Percentiles rank a stretch among this genome's conserved stretches.
Evolutionary conservation across 2,797 vertebrate species (phyloP).

Genomic region (Myripristis jacobus): DNA sequence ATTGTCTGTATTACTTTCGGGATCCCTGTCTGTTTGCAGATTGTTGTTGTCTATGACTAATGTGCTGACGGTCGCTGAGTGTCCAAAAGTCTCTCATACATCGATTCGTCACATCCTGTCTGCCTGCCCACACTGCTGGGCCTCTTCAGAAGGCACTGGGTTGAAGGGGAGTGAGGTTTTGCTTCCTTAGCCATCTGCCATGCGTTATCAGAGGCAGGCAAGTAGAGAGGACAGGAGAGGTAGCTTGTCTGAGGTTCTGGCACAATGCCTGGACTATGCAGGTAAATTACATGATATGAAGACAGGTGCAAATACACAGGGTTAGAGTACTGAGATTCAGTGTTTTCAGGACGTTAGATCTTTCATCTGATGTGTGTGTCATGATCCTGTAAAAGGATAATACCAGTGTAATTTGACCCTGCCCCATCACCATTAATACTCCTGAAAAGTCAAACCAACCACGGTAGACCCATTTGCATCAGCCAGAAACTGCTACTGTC

Average conservation of each 20-base stretch:
- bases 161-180: background rate
- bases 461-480: too few relatives aligned
- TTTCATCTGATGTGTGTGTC: too few relatives aligned
- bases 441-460: too few relatives aligned
- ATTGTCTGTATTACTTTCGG: background rate
- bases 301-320: background rate
- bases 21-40: background rate
- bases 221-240: background rate
- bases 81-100: slow-evolving; percentile 20
- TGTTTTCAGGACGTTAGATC: too few relatives aligned
- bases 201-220: background rate
- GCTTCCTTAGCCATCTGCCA: slow-evolving; percentile 3
- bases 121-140: background rate
- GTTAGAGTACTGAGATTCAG: background rate
- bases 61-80: slow-evolving; percentile 27
- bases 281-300: background rate
- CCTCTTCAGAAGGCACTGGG: background rate
- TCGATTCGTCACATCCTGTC: slow-evolving; percentile 21
- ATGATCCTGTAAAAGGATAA: too few relatives aligned
- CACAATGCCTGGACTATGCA: background rate
- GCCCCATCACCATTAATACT: too few relatives aligned
- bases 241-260: background rate
- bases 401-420: too few relatives aligned
- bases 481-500: too few relatives aligned
- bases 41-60: slow-evolving; percentile 20